Base-by-base conservation (phyloP, 2,888 invertebrate species). In the Pammene aurita region DNA sequence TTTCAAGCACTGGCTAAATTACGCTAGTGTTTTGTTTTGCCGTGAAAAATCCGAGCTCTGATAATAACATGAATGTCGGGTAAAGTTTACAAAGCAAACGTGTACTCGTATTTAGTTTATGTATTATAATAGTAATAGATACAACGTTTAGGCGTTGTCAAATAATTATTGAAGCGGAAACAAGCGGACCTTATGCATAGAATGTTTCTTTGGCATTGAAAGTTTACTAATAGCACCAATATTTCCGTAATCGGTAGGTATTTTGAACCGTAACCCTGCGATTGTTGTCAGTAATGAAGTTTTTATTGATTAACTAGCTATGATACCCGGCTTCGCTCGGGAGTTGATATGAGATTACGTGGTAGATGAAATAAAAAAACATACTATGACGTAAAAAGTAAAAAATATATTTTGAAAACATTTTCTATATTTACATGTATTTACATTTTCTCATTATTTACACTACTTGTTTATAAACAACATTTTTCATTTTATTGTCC, bases 111-210 rank as follows among this genome's bases (percentile, higher is more conserved):
- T 38, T 14, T 52, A 35, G n/a, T 35, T 9, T 35, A 35, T 54
- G 34, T 35, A 13, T 18, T 57, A n/a, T n/a, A n/a, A n/a, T n/a
- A 56, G 48, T 65, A 65, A 65, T 57, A 38, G 48, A 48, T 41
- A 65, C 48, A 48, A 42, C 11, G 26, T 10, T 11, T 10, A 9
- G 65, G 46, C 13, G 34, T 0, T 57, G 50, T 50, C 58, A 41
- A 26, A 16, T 16, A 56, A 50, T 58, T 42, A 50, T 58, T 50
- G 50, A 11, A 60, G 16, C 50, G 38, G 41, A 11, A 14, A 57
- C 13, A 57, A 57, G 50, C 34, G 18, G 11, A 42, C 18, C 26
- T 4, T 26, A 26, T 26, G 41, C 46, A 42, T 16, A 65, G 35
- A 58, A 58, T 9, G 18, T 11, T 42, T 50, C 13, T 56, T 38